Base-by-base conservation (phyloP, 2,888 invertebrate species). In the Megamerina dolium region DNA sequence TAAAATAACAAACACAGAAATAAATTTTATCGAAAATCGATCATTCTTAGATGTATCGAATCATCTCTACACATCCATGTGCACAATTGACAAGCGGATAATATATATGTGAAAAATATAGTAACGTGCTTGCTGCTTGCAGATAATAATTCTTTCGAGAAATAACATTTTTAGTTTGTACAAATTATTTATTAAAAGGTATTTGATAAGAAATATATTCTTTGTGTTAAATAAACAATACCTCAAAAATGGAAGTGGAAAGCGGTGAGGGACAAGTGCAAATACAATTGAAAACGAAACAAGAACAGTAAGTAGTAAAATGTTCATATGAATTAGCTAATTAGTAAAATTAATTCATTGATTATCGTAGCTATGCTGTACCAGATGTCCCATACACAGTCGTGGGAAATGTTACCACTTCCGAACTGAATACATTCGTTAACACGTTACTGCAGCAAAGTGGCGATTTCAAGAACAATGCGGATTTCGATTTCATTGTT, bases 401-500 rank as follows among this genome's bases (percentile, higher is more conserved):
- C 17, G 85, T 88, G 39, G 79, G 82, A 36, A 80, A 78, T 51
- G 79, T 87, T 4, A 77, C 82, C 36, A 68, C 78, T 10, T 72
- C 75, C 17, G 85, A 87, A 45, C 74, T 94, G 10, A 91, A 87
- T 65, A 80, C 78, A 19, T 74, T 94, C 40, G 73, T 94, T 3
- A 90, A 91, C 72, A 82, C 86, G 46, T 66, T 93, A 46, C 66
- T 93, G 27, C 58, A 62, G 14, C 55, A 59, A 30, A 14, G 29
- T 4, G 46, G 45, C 10, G 53, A 50, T 6, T 17, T 37, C 1
- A 43, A 45, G 1, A 44, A 39, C 5, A 26, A 40, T 4, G 58
- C 74, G 0, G 83, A 87, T 49, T 95, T 95, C 74, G 94, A 95
- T 72, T 94, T 94, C 65, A 72, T 95, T 40, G 81, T 91, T 40